These are phyloP conservation scores for Gobiocypris rarus DNA, from an alignment of 2,113 vertebrate genomes.

Conservation along the genomic window DNA sequence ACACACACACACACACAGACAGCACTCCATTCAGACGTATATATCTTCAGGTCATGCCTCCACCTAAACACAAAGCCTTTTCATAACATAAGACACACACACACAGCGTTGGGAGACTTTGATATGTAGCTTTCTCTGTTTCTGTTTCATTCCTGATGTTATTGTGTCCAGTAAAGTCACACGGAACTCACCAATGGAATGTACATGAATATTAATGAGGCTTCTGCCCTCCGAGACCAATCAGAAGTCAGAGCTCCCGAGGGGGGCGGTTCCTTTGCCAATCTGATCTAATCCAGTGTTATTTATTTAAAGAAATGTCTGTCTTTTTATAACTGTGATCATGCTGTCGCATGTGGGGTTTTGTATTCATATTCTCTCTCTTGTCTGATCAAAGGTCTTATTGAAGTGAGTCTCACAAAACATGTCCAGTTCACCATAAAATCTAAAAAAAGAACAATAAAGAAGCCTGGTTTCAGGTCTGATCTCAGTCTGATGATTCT, in stretches of 20 bases:
- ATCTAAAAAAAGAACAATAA: background rate
- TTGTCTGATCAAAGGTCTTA: background rate
- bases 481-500: background rate
- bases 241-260: slow-evolving; percentile 3
- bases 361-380: slow-evolving; percentile 11
- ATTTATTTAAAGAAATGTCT: slow-evolving; percentile 35
- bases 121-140: background rate
- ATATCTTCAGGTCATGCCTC: background rate
- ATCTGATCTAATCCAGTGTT: slow-evolving; percentile 12
- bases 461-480: background rate
- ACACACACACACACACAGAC: no score
- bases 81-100: background rate
- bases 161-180: slow-evolving; percentile 1
- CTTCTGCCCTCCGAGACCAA: slow-evolving; percentile 7
- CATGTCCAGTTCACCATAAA: no score
- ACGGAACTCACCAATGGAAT: slow-evolving; percentile 10
- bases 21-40: background rate
- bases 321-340: slow-evolving; percentile 36
- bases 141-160: background rate
- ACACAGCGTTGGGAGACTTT: background rate
- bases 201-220: slow-evolving; percentile 31
- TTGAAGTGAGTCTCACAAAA: background rate
- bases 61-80: background rate
- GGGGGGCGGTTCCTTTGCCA: background rate
- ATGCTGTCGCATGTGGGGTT: background rate